A percentile compares a stretch with the other conserved stretches of the same genome.
Conservation (phyloP, 2,113 vertebrate genomes). For the Australoheros scitulus region DNA sequence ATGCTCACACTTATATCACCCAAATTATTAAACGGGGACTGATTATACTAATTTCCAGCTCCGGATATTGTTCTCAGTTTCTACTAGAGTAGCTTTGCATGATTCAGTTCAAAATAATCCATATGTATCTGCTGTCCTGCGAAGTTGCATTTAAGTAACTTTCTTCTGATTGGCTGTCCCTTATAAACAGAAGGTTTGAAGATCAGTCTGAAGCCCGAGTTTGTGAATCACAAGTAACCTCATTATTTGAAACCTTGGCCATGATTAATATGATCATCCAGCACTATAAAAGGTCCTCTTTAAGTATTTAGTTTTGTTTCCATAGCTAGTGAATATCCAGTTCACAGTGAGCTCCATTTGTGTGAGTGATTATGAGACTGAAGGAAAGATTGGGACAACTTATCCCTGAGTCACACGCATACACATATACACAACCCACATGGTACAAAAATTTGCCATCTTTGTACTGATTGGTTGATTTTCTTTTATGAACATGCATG, state of each 20-base stretch:
- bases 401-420: conserved; percentile 48
- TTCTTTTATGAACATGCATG: conserved; percentile 26
- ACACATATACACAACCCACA: conserved; percentile 40
- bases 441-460: conserved; percentile 13
- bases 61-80: neutral
- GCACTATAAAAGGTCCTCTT: neutral
- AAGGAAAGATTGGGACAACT: conserved; percentile 28
- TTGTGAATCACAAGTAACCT: neutral
- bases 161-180: neutral
- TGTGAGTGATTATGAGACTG: conserved; percentile 24
- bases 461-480: conserved; percentile 33
- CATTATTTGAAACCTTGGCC: neutral
- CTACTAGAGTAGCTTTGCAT: neutral
- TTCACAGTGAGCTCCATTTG: conserved; percentile 29
- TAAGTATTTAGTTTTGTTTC: conserved; percentile 35
- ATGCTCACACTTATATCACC: conserved; percentile 8
- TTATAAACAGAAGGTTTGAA: neutral
- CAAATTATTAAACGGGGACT: conserved; percentile 15
- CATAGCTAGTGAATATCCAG: neutral
- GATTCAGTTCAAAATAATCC: neutral
- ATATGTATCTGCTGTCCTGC: neutral
- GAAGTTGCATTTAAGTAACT: neutral
- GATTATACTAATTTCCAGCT: neutral
- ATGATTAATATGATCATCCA: neutral
- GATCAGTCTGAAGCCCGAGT: neutral